phyloP scores from a whole-genome alignment of 2,113 vertebrate species.

The Anser brachyrhynchus region DNA sequence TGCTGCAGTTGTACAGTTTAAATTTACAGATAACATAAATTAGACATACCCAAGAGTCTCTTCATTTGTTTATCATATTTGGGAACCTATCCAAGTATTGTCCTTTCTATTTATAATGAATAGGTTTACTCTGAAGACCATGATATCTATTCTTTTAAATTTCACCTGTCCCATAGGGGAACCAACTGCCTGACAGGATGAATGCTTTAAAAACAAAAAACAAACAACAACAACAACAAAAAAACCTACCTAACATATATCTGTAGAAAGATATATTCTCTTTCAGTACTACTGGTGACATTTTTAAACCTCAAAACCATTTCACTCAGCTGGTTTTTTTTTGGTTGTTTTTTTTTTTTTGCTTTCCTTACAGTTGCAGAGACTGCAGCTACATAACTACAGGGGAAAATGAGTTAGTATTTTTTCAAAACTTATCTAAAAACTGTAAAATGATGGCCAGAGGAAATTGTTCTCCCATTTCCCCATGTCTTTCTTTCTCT shows the following conservation, averaged over 20 bases:
- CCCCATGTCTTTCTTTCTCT: not conserved
- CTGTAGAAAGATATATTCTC: not conserved
- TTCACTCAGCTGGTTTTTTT: not conserved
- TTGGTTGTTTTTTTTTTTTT: not conserved
- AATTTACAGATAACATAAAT: conserved; percentile 13
- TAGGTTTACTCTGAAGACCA: not conserved
- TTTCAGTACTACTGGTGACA: not conserved
- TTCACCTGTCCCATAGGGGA: not conserved
- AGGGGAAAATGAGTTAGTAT: not conserved
- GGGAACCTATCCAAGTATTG: not conserved
- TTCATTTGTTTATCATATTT: not conserved
- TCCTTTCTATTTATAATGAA: not conserved
- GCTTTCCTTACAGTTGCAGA: not conserved
- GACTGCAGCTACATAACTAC: not conserved
- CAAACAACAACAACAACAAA: not conserved
- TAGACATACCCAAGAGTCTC: not conserved
- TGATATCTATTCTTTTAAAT: not conserved
- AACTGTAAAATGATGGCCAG: not conserved
- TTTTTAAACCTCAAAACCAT: not conserved
- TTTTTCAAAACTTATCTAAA: not conserved
- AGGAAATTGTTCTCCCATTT: not conserved
- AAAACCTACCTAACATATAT: not conserved
- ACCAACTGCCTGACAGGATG: not conserved
- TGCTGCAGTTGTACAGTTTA: not conserved
- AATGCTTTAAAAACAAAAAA: not conserved